Percentiles rank a stretch among this genome's conserved stretches.
phyloP scores from a whole-genome alignment of 2,113 vertebrate genomes.

The Naja naja region DNA sequence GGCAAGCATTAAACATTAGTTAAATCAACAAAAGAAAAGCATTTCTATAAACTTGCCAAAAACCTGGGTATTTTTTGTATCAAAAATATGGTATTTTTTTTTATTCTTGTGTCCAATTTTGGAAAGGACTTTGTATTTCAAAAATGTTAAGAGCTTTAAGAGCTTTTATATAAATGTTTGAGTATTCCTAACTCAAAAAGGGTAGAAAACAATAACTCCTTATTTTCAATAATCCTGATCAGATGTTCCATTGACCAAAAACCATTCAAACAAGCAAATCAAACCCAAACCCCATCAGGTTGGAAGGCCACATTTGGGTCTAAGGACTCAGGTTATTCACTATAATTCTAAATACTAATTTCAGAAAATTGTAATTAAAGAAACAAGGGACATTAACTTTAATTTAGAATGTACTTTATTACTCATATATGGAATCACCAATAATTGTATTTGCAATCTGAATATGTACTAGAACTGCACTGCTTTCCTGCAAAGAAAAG shows the following conservation, averaged over 20 bases:
- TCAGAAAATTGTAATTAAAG: neutral
- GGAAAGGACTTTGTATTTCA: neutral
- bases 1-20: neutral
- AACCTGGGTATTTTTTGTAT: no score
- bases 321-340: neutral
- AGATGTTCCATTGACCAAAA: neutral
- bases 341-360: neutral
- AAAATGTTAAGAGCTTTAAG: neutral
- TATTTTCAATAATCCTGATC: neutral
- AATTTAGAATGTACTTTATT: neutral
- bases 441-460: neutral
- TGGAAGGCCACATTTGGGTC: neutral
- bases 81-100: neutral
- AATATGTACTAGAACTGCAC: neutral
- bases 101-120: neutral
- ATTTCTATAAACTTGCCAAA: neutral
- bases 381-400: neutral
- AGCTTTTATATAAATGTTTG: neutral
- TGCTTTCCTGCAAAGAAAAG: neutral
- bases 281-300: neutral
- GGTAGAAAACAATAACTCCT: neutral
- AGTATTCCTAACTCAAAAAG: neutral
- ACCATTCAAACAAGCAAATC: neutral
- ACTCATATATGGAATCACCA: neutral
- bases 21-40: neutral